A percentile compares a stretch with the other conserved stretches of the same genome.
Evolutionary conservation across 2,113 vertebrate genomes (phyloP).

Genomic region (Tichodroma muraria): DNA sequence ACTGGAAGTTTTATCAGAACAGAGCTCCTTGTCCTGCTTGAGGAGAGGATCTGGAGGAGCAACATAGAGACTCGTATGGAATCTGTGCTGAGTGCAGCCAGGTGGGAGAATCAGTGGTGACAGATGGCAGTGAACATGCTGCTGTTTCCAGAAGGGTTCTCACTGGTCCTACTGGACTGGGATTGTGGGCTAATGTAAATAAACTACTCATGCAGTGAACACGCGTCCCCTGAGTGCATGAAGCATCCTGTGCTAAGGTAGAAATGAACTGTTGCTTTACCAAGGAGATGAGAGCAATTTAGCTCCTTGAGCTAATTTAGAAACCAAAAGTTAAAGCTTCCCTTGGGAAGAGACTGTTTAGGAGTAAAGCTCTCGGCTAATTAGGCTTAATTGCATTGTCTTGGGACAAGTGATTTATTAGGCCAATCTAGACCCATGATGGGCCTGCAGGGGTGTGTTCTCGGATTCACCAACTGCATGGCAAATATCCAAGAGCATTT

Average conservation of each 20-base stretch:
- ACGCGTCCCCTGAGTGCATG: not conserved
- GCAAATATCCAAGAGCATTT: constrained; percentile 56
- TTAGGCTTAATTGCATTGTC: constrained; percentile 70
- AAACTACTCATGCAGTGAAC: not conserved
- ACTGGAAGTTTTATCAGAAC: not conserved
- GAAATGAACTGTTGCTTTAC: constrained; percentile 24
- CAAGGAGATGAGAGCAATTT: constrained; percentile 53
- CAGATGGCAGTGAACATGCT: not conserved
- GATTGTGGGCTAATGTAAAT: not conserved
- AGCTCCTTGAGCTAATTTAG: constrained; percentile 60
- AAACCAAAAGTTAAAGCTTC: constrained; percentile 66
- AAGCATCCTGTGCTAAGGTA: not conserved
- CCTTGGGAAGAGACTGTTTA: constrained; percentile 59
- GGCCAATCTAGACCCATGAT: constrained; percentile 56
- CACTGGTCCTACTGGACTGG: not conserved
- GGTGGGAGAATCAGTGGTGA: not conserved
- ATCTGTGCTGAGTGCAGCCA: not conserved
- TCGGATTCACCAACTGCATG: constrained; percentile 6
- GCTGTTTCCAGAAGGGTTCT: not conserved
- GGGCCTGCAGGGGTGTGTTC: constrained; percentile 52
- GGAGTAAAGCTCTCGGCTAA: constrained; percentile 62
- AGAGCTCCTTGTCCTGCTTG: not conserved
- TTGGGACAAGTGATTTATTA: constrained; percentile 69
- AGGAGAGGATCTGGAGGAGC: not conserved
- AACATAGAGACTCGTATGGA: not conserved